Conservation (phyloP, 1,140 invertebrate genomes). For the Euura saliciscinereae region DNA sequence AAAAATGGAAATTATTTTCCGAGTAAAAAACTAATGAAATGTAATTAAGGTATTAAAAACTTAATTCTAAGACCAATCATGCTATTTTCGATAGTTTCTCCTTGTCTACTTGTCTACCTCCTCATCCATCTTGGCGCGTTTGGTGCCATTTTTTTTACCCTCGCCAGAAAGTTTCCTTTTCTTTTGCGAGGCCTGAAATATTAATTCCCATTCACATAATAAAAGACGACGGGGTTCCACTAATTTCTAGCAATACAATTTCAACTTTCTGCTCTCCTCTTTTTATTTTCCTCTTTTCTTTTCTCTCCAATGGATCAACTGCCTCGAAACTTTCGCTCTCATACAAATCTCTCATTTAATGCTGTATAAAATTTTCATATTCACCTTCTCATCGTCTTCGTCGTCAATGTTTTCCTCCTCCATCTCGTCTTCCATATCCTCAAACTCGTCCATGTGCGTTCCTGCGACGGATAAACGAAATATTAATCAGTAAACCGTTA, state of each 20-base stretch:
- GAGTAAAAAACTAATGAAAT: background rate
- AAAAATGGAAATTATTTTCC: too few species aligned
- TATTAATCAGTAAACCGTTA: too few species aligned
- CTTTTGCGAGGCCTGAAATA: conserved; percentile 59
- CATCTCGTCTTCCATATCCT: conserved; percentile 78
- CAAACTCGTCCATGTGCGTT: conserved; percentile 75
- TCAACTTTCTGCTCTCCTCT: background rate
- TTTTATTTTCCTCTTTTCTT: too few species aligned
- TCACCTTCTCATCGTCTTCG: conserved; percentile 72
- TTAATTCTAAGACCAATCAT: background rate
- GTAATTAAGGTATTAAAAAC: background rate
- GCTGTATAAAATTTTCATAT: conserved; percentile 11
- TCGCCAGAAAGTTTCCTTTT: conserved; percentile 57
- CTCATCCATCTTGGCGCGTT: conserved; percentile 56
- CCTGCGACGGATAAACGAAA: conserved; percentile 36
- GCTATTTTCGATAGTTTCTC: background rate
- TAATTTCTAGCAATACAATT: background rate
- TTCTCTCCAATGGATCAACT: conserved; percentile 15
- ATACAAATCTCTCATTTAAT: conserved; percentile 16
- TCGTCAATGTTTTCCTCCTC: conserved; percentile 78
- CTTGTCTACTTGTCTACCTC: conserved; percentile 53
- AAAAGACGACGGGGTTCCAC: background rate
- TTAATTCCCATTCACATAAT: conserved; percentile 11
- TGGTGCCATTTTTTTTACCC: conserved; percentile 60
- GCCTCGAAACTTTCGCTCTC: background rate